These are phyloP conservation scores for Hippoglossus stenolepis DNA, from an alignment of 2,113 vertebrate species.

Conservation along the genomic window DNA sequence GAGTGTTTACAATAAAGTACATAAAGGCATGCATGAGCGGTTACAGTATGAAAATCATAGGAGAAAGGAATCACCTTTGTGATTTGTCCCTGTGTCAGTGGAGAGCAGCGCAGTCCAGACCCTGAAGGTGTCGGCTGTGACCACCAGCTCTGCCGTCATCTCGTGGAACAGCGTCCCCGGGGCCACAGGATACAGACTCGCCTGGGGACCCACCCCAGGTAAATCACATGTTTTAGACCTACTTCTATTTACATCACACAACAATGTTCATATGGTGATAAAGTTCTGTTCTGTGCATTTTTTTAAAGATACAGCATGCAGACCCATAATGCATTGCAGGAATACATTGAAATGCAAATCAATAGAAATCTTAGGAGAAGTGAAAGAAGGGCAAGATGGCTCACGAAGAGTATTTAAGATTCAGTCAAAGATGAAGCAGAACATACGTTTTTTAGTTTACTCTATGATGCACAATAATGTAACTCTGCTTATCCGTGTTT, in stretches of 20 bases:
- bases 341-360: no score
- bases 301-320: neutral
- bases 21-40: neutral
- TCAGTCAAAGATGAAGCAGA: neutral
- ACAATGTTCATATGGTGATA: no score
- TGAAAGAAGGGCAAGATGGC: no score
- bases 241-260: neutral
- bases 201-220: conserved; percentile 91
- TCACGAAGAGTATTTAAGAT: no score
- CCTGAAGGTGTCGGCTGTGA: conserved; percentile 85
- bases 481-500: no score
- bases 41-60: neutral
- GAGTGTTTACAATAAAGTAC: neutral
- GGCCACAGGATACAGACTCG: conserved; percentile 88
- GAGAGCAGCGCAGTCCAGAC: conserved; percentile 87
- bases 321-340: neutral
- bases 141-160: conserved; percentile 81
- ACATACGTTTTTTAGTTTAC: no score
- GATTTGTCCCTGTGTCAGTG: conserved; percentile 77
- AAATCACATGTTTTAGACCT: conserved; percentile 19
- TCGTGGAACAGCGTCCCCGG: conserved; percentile 88
- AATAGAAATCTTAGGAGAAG: no score
- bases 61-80: neutral
- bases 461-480: neutral
- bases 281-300: neutral